phyloP scores from a whole-genome alignment of 1,140 invertebrate species.

The Macrosteles quadrilineatus region DNA sequence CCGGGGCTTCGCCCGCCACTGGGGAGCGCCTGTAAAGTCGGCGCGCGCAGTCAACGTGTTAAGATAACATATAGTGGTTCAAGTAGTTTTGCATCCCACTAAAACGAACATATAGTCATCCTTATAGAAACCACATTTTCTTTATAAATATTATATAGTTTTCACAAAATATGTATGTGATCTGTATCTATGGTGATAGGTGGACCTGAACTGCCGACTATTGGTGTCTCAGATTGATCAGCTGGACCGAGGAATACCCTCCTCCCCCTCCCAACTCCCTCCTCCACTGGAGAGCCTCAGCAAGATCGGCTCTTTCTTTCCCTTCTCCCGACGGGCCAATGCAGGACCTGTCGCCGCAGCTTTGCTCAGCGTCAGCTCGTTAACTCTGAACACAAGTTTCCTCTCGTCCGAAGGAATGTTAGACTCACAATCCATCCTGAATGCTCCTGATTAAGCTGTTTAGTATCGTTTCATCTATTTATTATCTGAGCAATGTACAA shows the following conservation, averaged over 20 bases:
- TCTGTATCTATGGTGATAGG: too few species aligned
- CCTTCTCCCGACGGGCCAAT: constrained; percentile 40
- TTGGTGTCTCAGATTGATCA: constrained; percentile 30
- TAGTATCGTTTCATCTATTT: too few species aligned
- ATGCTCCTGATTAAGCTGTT: constrained; percentile 69
- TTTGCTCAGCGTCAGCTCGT: constrained; percentile 40
- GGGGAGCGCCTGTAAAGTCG: too few species aligned
- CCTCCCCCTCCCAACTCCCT: constrained; percentile 4
- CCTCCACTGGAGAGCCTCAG: constrained; percentile 22
- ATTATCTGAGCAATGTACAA: too few species aligned
- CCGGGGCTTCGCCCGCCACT: too few species aligned
- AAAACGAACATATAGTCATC: too few species aligned
- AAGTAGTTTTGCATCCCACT: too few species aligned
- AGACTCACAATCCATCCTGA: constrained; percentile 74
- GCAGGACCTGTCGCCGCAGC: constrained; percentile 33
- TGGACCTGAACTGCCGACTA: constrained; percentile 25
- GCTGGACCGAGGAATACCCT: not conserved
- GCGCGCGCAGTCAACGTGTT: too few species aligned
- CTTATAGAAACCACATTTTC: too few species aligned
- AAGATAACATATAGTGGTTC: too few species aligned
- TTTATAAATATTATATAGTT: too few species aligned
- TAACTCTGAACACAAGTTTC: constrained; percentile 43
- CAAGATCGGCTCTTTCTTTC: constrained; percentile 43
- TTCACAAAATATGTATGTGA: too few species aligned
- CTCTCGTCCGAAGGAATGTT: constrained; percentile 58